A percentile compares a stretch with the other conserved stretches of the same genome.
phyloP scores from a whole-genome alignment of 2,888 invertebrate genomes.

The Dasysyrphus tricinctus region DNA sequence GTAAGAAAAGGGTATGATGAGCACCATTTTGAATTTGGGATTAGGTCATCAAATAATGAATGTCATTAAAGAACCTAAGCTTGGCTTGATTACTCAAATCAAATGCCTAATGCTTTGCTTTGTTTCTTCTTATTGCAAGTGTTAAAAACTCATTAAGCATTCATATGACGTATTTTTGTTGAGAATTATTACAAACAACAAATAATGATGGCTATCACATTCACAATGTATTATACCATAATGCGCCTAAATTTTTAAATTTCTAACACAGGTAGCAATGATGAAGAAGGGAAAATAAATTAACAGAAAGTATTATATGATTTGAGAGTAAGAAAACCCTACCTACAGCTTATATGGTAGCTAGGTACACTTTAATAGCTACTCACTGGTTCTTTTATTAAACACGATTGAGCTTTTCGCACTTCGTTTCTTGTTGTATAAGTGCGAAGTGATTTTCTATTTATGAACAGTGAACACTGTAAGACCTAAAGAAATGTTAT shows the following conservation, averaged over 20 bases:
- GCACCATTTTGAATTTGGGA: slow-evolving; percentile 34
- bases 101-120: slow-evolving; percentile 8
- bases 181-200: slow-evolving; percentile 38
- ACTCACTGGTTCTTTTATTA: slow-evolving; percentile 34
- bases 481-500: slow-evolving; percentile 56
- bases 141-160: slow-evolving; percentile 54
- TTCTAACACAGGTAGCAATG: slow-evolving; percentile 28
- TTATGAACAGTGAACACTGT: slow-evolving; percentile 18
- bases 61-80: slow-evolving; percentile 54
- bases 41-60: slow-evolving; percentile 57
- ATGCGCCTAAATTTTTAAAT: slow-evolving; percentile 36
- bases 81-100: slow-evolving; percentile 50
- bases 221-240: slow-evolving; percentile 42
- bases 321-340: neutral
- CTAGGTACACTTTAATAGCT: slow-evolving; percentile 15
- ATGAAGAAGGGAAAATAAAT: slow-evolving; percentile 37
- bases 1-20: slow-evolving; percentile 19
- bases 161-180: slow-evolving; percentile 30
- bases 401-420: slow-evolving; percentile 47
- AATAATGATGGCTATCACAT: slow-evolving; percentile 50
- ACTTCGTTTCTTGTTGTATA: slow-evolving; percentile 54
- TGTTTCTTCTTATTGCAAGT: slow-evolving; percentile 2
- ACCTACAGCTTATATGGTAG: too few species aligned
- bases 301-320: slow-evolving; percentile 22
- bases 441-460: slow-evolving; percentile 33